Conservation (phyloP, 1,140 invertebrate genomes). For the Diabrotica virgifera region DNA sequence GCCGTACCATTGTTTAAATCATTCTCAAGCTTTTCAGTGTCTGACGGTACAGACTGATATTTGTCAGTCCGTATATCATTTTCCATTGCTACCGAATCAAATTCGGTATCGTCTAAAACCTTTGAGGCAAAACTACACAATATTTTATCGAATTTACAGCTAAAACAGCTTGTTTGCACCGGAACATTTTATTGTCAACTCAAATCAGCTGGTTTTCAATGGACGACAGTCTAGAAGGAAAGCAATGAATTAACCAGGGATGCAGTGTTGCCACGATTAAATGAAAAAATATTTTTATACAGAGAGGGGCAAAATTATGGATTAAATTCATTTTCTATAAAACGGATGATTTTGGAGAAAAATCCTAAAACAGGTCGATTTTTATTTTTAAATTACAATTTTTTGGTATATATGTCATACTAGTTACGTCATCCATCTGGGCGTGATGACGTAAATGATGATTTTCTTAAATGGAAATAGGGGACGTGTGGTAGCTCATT, state of each 20-base stretch:
- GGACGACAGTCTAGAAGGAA: constrained; percentile 32
- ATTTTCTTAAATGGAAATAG: no score
- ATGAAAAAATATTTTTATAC: no score
- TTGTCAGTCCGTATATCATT: constrained; percentile 40
- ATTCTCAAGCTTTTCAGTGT: constrained; percentile 35
- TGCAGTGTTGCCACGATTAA: no score
- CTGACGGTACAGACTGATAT: constrained; percentile 40
- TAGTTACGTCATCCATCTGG: no score
- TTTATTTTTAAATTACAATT: no score
- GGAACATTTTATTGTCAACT: constrained; percentile 47
- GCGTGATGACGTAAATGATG: no score
- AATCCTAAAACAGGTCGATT: no score
- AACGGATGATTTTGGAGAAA: no score
- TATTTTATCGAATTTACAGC: constrained; percentile 40
- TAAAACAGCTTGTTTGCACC: constrained; percentile 36
- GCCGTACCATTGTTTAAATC: constrained; percentile 38
- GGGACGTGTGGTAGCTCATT: no score
- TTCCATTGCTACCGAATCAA: constrained; percentile 36
- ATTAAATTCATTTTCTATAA: no score
- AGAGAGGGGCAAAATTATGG: no score
- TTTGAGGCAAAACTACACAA: constrained; percentile 30
- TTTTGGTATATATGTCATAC: no score
- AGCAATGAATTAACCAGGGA: not conserved
- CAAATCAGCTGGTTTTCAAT: constrained; percentile 47
- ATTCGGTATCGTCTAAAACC: constrained; percentile 25